These are phyloP conservation scores for Actinopyga echinites DNA, from an alignment of 53 echinoderm and acorn worm genomes.

Conservation along the genomic window DNA sequence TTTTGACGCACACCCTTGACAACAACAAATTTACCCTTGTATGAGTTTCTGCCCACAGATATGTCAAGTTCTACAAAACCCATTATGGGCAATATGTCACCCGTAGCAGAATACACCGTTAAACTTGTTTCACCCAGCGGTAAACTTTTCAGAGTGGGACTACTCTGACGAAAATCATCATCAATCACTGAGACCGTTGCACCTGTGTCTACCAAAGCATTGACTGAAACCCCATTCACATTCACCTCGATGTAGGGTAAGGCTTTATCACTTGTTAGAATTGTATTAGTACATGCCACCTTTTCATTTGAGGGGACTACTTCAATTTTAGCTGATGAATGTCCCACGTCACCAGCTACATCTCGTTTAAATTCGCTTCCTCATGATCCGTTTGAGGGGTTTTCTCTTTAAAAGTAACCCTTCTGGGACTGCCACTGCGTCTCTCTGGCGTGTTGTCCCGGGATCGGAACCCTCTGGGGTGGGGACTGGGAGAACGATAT, in stretches of 20 bases:
- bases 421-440: not conserved
- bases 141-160: not conserved
- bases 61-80: no score
- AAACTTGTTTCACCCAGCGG: not conserved
- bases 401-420: not conserved
- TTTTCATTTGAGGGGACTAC: not conserved
- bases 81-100: no score
- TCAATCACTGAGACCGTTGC: not conserved
- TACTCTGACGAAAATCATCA: not conserved
- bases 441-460: no score
- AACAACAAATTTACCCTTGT: not conserved
- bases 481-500: no score
- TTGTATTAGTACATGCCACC: not conserved
- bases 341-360: conserved; percentile 8
- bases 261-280: not conserved
- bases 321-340: not conserved
- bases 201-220: conserved; percentile 11
- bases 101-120: no score
- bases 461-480: no score
- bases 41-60: not conserved
- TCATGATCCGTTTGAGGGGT: not conserved
- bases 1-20: not conserved
- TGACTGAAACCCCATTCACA: not conserved
- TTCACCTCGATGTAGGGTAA: not conserved
- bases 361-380: not conserved